Evolutionary conservation across 2,113 vertebrate genomes (phyloP).

Genomic region (Tychaedon coryphoeus): DNA sequence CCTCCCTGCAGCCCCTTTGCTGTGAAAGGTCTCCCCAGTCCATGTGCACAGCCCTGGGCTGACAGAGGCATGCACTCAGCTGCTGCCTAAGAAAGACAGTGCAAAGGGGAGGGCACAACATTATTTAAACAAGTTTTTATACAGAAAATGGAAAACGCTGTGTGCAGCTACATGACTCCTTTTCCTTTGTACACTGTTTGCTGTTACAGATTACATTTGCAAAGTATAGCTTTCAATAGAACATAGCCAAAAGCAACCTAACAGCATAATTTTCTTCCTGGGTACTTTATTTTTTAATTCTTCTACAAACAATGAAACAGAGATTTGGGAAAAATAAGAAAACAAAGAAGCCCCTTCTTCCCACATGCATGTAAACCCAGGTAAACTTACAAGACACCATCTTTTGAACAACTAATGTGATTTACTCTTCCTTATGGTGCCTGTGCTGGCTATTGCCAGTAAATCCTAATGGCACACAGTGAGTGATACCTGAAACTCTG

Average conservation of each 20-base stretch:
- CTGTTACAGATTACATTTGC: neutral
- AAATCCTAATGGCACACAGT: neutral
- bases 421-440: neutral
- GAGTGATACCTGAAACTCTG: neutral
- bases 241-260: slow-evolving; percentile 26
- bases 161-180: neutral
- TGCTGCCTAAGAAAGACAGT: neutral
- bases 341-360: neutral
- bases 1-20: neutral
- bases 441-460: neutral
- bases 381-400: neutral
- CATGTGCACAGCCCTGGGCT: neutral
- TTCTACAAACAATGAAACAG: neutral
- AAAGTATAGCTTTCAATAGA: neutral
- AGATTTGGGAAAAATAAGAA: neutral
- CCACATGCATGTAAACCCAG: neutral
- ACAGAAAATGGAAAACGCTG: neutral
- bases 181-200: neutral
- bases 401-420: neutral
- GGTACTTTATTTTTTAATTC: slow-evolving; percentile 19
- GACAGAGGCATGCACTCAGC: neutral
- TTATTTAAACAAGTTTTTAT: neutral
- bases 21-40: neutral
- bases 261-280: neutral
- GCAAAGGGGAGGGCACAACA: neutral